These are phyloP conservation scores for Heterocephalus glaber DNA, from an alignment of 2,113 vertebrate species.

Conservation along the genomic window DNA sequence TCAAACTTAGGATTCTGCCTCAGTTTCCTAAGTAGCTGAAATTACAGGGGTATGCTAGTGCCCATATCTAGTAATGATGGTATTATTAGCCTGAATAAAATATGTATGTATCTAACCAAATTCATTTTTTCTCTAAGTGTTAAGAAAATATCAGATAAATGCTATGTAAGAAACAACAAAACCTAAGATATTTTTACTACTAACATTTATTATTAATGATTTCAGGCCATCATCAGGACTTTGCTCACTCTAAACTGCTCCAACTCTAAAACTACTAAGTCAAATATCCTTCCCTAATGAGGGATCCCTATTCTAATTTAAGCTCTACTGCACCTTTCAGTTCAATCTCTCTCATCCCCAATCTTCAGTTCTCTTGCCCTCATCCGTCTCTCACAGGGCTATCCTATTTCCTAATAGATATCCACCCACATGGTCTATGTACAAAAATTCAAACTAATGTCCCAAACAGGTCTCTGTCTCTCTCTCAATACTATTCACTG, in stretches of 20 bases:
- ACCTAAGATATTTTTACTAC: background rate
- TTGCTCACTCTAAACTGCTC: conserved; percentile 27
- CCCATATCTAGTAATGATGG: background rate
- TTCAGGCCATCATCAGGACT: background rate
- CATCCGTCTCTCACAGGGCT: background rate
- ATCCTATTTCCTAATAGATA: background rate
- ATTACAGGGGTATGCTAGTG: background rate
- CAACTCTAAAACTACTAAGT: background rate
- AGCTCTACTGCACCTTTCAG: background rate
- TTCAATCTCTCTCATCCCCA: background rate
- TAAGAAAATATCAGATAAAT: conserved; percentile 30
- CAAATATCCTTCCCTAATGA: background rate
- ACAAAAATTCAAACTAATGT: background rate
- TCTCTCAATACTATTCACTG: background rate
- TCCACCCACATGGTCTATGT: background rate
- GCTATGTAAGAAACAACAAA: conserved; percentile 26
- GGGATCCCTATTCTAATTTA: background rate
- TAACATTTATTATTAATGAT: background rate
- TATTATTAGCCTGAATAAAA: background rate
- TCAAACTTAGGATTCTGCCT: background rate
- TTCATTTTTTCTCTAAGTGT: background rate
- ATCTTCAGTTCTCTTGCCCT: background rate
- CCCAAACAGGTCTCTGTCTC: background rate
- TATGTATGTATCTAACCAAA: conserved; percentile 20
- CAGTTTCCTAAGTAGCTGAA: background rate